Evolutionary conservation across 2,113 vertebrate genomes (phyloP).

Genomic region (Pachycephala philippinensis): DNA sequence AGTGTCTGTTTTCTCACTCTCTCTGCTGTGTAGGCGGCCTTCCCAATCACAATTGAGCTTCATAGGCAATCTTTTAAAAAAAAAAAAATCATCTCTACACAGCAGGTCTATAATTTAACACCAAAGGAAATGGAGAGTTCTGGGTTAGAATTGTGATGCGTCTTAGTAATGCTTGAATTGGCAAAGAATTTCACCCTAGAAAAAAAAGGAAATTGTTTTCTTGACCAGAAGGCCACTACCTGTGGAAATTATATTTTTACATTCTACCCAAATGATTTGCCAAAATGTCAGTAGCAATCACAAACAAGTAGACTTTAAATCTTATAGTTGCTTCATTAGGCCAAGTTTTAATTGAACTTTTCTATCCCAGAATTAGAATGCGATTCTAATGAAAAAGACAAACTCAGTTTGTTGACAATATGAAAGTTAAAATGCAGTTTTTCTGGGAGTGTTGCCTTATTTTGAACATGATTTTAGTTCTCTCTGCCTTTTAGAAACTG

Average conservation of each 20-base stretch:
- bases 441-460: neutral
- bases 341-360: neutral
- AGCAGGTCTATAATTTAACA: conserved; percentile 63
- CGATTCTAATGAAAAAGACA: neutral
- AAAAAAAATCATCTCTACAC: conserved; percentile 27
- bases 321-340: neutral
- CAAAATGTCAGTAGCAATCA: neutral
- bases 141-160: conserved; percentile 34
- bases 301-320: neutral
- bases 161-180: neutral
- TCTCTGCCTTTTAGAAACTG: neutral
- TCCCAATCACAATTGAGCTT: conserved; percentile 66
- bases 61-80: conserved; percentile 53
- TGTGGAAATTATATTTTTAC: neutral
- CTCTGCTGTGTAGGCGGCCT: conserved; percentile 64
- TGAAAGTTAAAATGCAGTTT: neutral
- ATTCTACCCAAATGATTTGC: neutral
- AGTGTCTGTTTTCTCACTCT: conserved; percentile 56
- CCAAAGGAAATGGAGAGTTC: conserved; percentile 32
- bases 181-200: neutral
- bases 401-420: neutral
- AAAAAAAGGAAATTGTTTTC: neutral
- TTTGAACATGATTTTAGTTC: neutral
- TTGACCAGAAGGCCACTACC: neutral
- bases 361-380: neutral